Conservation (phyloP, 30 jellyfish, hydroid and myxozoan genomes). For the Clytia hemisphaerica region DNA sequence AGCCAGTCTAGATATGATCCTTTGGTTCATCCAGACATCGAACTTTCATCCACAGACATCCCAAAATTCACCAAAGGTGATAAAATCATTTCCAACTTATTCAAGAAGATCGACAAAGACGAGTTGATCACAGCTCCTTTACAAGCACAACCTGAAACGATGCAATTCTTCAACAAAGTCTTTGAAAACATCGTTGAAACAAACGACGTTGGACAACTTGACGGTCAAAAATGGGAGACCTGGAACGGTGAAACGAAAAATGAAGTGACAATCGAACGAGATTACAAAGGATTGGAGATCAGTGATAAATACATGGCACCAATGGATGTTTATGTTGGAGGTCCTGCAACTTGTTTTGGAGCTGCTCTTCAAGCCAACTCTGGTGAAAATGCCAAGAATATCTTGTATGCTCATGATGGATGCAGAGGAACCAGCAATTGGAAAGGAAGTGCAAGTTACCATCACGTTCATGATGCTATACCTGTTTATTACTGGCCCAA, state of each 20-base stretch:
- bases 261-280: background rate
- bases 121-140: background rate
- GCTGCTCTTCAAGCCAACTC: background rate
- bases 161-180: background rate
- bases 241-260: background rate
- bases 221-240: background rate
- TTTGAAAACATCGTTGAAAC: background rate
- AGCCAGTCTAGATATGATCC: too few species aligned
- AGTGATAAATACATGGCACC: background rate
- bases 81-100: too few species aligned
- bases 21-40: too few species aligned
- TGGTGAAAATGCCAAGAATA: background rate
- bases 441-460: slow-evolving; percentile 1
- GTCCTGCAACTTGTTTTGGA: slow-evolving; percentile 5
- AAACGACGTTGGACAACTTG: background rate
- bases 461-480: background rate
- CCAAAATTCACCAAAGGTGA: too few species aligned
- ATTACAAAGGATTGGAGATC: too few species aligned
- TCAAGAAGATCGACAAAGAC: too few species aligned
- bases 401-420: background rate
- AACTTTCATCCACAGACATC: too few species aligned
- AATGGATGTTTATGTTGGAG: background rate
- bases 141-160: background rate
- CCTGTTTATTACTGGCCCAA: slow-evolving; percentile 12
- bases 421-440: background rate